Conservation (phyloP, 1,140 invertebrate species). For the Hyles vespertilio region DNA sequence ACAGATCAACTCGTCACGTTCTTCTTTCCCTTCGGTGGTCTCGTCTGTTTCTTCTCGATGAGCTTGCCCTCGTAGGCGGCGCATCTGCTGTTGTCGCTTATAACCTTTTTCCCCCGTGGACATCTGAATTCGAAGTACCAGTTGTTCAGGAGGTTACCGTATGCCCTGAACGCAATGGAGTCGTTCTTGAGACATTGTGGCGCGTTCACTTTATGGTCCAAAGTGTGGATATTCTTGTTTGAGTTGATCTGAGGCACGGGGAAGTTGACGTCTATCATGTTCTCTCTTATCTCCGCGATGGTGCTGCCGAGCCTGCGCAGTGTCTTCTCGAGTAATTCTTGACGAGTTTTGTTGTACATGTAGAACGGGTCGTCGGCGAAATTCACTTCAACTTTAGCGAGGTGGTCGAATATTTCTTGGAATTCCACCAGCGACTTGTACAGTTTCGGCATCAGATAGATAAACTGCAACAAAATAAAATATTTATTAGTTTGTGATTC, state of each 20-base stretch:
- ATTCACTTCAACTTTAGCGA: conserved; percentile 46
- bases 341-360: conserved; percentile 44
- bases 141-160: conserved; percentile 58
- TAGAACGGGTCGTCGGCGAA: conserved; percentile 46
- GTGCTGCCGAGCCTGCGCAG: conserved; percentile 42
- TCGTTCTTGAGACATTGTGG: conserved; percentile 56
- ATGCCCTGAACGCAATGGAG: conserved; percentile 56
- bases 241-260: conserved; percentile 34
- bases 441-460: conserved; percentile 55
- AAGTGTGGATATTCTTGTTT: conserved; percentile 37
- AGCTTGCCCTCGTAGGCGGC: conserved; percentile 41
- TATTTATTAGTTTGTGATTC: conserved; percentile 12
- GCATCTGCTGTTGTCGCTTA: conserved; percentile 38
- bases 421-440: conserved; percentile 56
- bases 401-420: conserved; percentile 49
- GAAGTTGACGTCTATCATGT: conserved; percentile 46
- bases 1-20: conserved; percentile 21
- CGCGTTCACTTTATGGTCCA: conserved; percentile 48
- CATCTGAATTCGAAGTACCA: conserved; percentile 60
- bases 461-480: conserved; percentile 67
- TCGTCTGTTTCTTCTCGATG: conserved; percentile 38
- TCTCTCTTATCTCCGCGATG: conserved; percentile 52
- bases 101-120: conserved; percentile 45
- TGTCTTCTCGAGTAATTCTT: conserved; percentile 41
- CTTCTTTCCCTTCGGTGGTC: conserved; percentile 23